Conservation (phyloP, 2,888 invertebrate species). For the Pristionchus entomophagus region DNA sequence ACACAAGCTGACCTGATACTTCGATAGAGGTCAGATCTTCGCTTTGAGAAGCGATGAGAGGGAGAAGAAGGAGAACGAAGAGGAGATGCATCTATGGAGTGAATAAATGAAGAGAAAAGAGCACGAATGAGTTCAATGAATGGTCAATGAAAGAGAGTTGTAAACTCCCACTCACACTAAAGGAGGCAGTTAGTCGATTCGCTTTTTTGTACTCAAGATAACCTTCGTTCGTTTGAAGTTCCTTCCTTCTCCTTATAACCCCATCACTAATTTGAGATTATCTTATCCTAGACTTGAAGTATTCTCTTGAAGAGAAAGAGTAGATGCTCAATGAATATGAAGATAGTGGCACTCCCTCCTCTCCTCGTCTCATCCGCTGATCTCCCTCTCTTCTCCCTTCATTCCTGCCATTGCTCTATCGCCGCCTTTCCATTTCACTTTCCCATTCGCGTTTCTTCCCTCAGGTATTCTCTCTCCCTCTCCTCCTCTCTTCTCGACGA, state of each 20-base stretch:
- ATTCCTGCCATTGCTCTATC: slow-evolving; percentile 28
- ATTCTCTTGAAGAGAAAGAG: background rate
- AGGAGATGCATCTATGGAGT: background rate
- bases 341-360: too few relatives aligned
- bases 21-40: background rate
- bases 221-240: background rate
- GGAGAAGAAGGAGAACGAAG: background rate
- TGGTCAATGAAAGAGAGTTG: background rate
- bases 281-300: background rate
- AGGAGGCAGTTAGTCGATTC: background rate
- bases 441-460: background rate
- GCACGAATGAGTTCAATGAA: background rate
- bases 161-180: background rate
- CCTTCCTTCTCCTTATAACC: too few relatives aligned
- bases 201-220: background rate
- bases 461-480: slow-evolving; percentile 39
- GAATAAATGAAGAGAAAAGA: background rate
- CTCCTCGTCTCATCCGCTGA: background rate
- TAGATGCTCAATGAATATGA: too few relatives aligned
- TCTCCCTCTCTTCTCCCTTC: background rate
- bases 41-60: background rate
- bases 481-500: slow-evolving; percentile 12
- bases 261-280: background rate
- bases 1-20: background rate
- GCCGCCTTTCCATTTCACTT: background rate